Evolutionary conservation across 2,797 vertebrate species (phyloP), one percentile per base, ranked within the genome.

Genomic region (Lutjanus argentimaculatus): DNA sequence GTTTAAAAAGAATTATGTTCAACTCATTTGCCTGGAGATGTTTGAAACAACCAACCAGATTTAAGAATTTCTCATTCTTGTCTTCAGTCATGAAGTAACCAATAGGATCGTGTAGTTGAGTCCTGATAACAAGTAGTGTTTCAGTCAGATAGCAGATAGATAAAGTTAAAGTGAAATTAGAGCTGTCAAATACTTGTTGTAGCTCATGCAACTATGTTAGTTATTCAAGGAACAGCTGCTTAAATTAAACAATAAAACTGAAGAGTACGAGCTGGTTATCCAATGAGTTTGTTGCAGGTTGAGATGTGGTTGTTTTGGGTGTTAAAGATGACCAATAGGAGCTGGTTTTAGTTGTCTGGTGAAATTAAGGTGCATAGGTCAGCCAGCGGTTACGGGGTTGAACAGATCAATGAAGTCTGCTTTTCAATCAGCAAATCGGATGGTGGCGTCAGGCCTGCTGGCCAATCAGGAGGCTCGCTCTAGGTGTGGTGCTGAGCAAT

Each of bases 401-500:
- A 51, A 45, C 6, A 14, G 42, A 53, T 62, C 14, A 3, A 0
- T 14, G 15, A 17, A 0, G 13, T 58, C n/a, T n/a, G n/a, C n/a
- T n/a, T n/a, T n/a, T n/a, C n/a, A 17, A 56, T 40, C 49, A 42
- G 59, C 62, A 30, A n/a, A 40, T 8, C 0, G 43, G 52, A 48
- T 1, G 43, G 21, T 0, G 19, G 25, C 12, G 11, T 14, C 4
- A 8, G 22, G 48, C 21, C 42, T 6, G 64, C 40, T 10, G 70
- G 15, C 75, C 61, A 67, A 52, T 75, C n/a, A 16, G 48, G 9
- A 0, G 61, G 57, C 72, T 10, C 15, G 2, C 30, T 68, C 67
- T 81, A 89, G 82, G 67, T 25, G 79, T 98, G 98, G 83, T 98
- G 97, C 94, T 96, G 96, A 72, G 96, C 94, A 93, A 99, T 98